Evolutionary conservation across 1,140 invertebrate genomes (phyloP).

Genomic region (Bicyclus anynana): DNA sequence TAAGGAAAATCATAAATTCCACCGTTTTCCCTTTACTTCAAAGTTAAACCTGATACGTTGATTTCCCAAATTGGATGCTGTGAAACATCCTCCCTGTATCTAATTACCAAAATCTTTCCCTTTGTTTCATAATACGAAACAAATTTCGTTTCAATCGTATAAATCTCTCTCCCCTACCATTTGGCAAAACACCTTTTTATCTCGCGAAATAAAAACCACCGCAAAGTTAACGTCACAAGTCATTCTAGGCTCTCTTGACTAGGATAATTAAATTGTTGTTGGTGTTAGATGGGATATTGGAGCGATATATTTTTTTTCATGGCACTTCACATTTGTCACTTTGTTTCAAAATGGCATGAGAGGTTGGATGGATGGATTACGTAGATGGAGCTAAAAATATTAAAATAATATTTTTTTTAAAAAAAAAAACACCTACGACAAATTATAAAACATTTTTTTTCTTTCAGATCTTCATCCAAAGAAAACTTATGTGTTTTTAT

Average conservation of each 20-base stretch:
- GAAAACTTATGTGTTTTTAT: too few species aligned
- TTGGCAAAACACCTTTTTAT: conserved; percentile 13
- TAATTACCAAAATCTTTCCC: conserved; percentile 7
- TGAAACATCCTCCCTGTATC: not conserved
- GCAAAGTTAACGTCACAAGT: conserved; percentile 7
- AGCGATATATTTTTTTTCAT: too few species aligned
- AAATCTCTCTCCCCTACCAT: conserved; percentile 5
- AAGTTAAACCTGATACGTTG: not conserved
- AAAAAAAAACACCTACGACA: too few species aligned
- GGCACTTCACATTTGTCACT: too few species aligned
- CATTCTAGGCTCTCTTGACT: conserved; percentile 11
- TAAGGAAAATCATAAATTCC: too few species aligned
- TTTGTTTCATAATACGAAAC: conserved; percentile 3
- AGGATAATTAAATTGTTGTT: not conserved
- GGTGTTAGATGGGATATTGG: not conserved
- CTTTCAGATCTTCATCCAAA: too few species aligned
- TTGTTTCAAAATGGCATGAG: too few species aligned
- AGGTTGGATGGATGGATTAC: too few species aligned
- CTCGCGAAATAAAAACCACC: conserved; percentile 5
- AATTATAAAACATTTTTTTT: too few species aligned
- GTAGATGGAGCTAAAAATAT: too few species aligned
- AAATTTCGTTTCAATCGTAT: conserved; percentile 1
- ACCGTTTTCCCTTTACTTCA: too few species aligned
- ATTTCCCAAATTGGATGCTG: not conserved
- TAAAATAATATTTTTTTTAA: too few species aligned